Evolutionary conservation across 2,113 vertebrate species (phyloP).

Genomic region (Rutilus rutilus): DNA sequence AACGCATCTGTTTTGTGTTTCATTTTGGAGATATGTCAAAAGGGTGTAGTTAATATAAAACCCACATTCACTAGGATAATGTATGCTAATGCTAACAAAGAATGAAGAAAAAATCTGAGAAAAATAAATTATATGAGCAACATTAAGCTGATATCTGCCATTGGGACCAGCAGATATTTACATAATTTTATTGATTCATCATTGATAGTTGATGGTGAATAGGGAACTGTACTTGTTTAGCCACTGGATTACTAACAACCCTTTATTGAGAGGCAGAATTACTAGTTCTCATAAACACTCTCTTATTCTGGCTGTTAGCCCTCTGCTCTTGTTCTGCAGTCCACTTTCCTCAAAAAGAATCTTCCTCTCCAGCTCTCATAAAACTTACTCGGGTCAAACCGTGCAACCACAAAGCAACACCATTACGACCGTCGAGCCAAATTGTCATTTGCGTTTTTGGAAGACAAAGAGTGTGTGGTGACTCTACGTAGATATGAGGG

Average conservation of each 20-base stretch:
- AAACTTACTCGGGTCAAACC: constrained; percentile 69
- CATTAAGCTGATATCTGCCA: background rate
- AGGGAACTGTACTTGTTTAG: background rate
- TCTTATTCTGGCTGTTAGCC: constrained; percentile 82
- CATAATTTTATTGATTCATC: background rate
- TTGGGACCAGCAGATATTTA: background rate
- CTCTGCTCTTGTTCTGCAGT: constrained; percentile 90
- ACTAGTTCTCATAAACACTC: constrained; percentile 82
- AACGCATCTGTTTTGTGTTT: constrained; percentile 54
- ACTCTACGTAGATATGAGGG: background rate
- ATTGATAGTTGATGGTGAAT: background rate
- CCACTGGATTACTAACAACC: constrained; percentile 22
- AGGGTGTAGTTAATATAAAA: constrained; percentile 48
- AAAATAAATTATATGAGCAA: background rate
- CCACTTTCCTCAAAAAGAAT: constrained; percentile 87
- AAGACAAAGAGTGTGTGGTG: background rate
- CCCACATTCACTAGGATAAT: background rate
- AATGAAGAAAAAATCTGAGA: background rate
- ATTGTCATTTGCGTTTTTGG: background rate
- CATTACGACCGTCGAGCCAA: background rate
- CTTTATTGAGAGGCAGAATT: constrained; percentile 18
- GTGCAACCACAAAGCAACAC: constrained; percentile 22
- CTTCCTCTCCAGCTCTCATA: constrained; percentile 87
- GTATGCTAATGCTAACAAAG: constrained; percentile 23
- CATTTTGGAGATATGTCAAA: constrained; percentile 43